Evolutionary conservation across 2,888 invertebrate species (phyloP).

Genomic region (Dynastes grantii): DNA sequence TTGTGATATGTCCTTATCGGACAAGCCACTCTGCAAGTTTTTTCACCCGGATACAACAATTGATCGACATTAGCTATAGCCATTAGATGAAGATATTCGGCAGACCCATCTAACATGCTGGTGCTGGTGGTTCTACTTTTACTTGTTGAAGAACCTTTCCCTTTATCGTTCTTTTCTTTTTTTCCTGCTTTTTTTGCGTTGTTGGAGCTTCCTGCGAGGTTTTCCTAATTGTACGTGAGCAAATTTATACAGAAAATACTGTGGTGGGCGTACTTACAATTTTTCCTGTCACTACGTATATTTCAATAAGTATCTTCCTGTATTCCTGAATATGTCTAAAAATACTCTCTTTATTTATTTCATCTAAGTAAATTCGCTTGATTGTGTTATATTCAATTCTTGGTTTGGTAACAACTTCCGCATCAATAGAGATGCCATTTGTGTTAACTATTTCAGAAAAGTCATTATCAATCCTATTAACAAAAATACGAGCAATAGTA

Average conservation of each 20-base stretch:
- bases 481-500: too few species aligned
- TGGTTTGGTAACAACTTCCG: constrained; percentile 56
- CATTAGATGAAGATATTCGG: constrained; percentile 66
- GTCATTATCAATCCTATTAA: constrained; percentile 56
- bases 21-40: constrained; percentile 62
- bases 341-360: constrained; percentile 58
- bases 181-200: constrained; percentile 13
- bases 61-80: constrained; percentile 64
- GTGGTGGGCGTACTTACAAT: constrained; percentile 6
- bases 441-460: constrained; percentile 60
- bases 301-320: constrained; percentile 64
- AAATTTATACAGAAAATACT: neutral
- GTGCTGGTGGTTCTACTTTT: constrained; percentile 48
- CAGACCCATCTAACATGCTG: constrained; percentile 44
- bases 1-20: constrained; percentile 64
- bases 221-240: constrained; percentile 16
- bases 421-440: constrained; percentile 57
- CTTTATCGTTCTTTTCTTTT: constrained; percentile 49
- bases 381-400: constrained; percentile 65
- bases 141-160: constrained; percentile 49
- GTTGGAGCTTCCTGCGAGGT: neutral
- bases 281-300: constrained; percentile 59
- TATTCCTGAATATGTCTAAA: constrained; percentile 60
- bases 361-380: constrained; percentile 62
- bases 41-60: constrained; percentile 68